Base-by-base conservation (phyloP, 2,113 vertebrate species). In the Megalops atlanticus region DNA sequence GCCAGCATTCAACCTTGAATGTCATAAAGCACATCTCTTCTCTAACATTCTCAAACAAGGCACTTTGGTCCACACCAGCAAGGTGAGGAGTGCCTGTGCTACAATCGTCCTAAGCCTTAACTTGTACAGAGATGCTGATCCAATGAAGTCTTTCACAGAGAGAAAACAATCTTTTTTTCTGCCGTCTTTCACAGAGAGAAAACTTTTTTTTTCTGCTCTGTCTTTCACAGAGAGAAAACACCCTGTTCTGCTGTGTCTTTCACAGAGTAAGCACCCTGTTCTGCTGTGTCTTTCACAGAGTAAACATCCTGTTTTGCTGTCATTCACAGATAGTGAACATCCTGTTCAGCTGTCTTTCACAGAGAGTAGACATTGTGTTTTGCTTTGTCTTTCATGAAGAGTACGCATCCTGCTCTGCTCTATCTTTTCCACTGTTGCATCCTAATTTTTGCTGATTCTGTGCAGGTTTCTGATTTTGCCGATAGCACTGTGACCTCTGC, bases 401-500 rank as follows among this genome's bases (percentile, higher is more conserved):
- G 58, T 54, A 24, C 58, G 31, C 27, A 2, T 21, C n/a, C 58
- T 64, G 21, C 24, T 4, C 24, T 1, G 3, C 24, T n/a, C 35
- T 31, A 36, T 1, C 38, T 79, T n/a, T n/a, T n/a, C n/a, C n/a
- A n/a, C n/a, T n/a, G n/a, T n/a, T n/a, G n/a, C n/a, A n/a, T n/a
- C n/a, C n/a, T 72, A n/a, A 74, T 21, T 8, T 14, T 33, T 49
- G 69, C 71, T 77, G 54, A 43, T 78, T 54, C 41, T 81, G 69
- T 72, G 69, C 70, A 41, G 41, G 31, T 31, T 49, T n/a, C 54
- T 36, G 80, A 64, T 36, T 33, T 76, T 36, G 3, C 74, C 79
- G 64, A 64, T 75, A 31, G 84, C 81, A 81, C 33, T 78, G 73
- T 83, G 79, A 86, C 76, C 81, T 78, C 80, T 84, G 78, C 76